These are phyloP conservation scores for Oxystoma pomonae DNA, from an alignment of 2,888 invertebrate genomes.

Conservation along the genomic window DNA sequence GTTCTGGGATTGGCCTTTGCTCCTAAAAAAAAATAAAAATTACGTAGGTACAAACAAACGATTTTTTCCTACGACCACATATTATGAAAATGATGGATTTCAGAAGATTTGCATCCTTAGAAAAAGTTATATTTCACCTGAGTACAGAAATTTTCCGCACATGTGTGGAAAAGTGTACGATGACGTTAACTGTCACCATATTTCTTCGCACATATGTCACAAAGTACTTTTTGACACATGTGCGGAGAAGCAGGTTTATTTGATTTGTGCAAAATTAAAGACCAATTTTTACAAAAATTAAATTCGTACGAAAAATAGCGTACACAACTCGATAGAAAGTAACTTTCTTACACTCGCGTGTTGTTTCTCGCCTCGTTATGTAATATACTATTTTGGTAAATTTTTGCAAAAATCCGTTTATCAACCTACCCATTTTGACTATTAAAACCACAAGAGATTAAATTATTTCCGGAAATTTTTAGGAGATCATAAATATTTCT, in stretches of 20 bases:
- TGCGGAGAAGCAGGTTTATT: neutral
- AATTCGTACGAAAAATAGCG: too few relatives aligned
- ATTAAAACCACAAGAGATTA: too few relatives aligned
- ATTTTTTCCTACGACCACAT: neutral
- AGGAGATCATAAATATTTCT: too few relatives aligned
- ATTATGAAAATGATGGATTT: neutral
- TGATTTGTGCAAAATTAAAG: neutral
- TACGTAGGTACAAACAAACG: neutral
- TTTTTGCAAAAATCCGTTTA: neutral
- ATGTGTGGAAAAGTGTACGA: neutral
- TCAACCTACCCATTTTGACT: neutral
- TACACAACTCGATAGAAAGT: too few relatives aligned
- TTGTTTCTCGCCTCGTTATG: too few relatives aligned
- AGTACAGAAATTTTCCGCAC: neutral
- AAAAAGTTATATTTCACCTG: neutral
- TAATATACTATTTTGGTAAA: too few relatives aligned
- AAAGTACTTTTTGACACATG: neutral
- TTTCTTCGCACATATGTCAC: neutral
- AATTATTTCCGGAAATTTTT: too few relatives aligned
- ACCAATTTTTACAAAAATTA: neutral
- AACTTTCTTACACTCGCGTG: too few relatives aligned
- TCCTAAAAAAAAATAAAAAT: constrained; percentile 57
- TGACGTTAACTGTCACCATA: too few relatives aligned
- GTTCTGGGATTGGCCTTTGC: constrained; percentile 76
- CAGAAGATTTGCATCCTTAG: neutral